Evolutionary conservation across 2,113 vertebrate species (phyloP).

Genomic region (Myocastor coypus): DNA sequence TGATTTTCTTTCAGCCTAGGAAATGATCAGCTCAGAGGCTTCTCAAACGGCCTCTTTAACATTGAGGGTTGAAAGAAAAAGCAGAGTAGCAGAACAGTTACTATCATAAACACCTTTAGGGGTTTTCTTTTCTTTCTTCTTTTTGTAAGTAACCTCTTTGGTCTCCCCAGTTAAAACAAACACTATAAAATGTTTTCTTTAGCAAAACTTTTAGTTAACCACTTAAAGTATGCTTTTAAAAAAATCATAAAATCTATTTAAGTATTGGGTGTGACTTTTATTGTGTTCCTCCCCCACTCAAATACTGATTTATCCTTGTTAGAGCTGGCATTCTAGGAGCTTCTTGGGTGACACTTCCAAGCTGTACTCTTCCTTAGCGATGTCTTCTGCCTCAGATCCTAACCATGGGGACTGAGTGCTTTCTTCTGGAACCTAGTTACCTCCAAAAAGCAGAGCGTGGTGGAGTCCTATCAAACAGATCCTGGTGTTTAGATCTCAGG

Average conservation of each 20-base stretch:
- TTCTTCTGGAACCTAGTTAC: not conserved
- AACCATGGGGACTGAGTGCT: not conserved
- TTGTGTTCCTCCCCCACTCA: not conserved
- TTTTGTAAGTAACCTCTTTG: conserved; percentile 22
- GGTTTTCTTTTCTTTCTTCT: not conserved
- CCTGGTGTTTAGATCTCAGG: not conserved
- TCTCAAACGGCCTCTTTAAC: conserved; percentile 61
- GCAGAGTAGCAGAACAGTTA: conserved; percentile 19
- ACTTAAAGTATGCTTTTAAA: conserved; percentile 51
- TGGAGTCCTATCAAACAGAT: not conserved
- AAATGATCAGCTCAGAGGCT: conserved; percentile 56
- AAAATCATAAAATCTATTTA: conserved; percentile 32
- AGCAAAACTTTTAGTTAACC: not conserved
- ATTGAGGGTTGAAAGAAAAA: conserved; percentile 53
- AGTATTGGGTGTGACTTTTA: not conserved
- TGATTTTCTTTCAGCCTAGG: conserved; percentile 58
- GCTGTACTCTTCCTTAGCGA: not conserved
- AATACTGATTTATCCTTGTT: not conserved
- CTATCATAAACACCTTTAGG: conserved; percentile 55
- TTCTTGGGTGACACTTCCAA: not conserved
- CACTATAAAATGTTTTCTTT: conserved; percentile 31
- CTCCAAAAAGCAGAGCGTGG: not conserved
- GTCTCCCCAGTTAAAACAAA: not conserved
- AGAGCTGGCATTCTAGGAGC: not conserved
- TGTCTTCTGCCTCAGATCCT: conserved; percentile 17